phyloP scores from a whole-genome alignment of 2,797 vertebrate species.

The Karalla daura region DNA sequence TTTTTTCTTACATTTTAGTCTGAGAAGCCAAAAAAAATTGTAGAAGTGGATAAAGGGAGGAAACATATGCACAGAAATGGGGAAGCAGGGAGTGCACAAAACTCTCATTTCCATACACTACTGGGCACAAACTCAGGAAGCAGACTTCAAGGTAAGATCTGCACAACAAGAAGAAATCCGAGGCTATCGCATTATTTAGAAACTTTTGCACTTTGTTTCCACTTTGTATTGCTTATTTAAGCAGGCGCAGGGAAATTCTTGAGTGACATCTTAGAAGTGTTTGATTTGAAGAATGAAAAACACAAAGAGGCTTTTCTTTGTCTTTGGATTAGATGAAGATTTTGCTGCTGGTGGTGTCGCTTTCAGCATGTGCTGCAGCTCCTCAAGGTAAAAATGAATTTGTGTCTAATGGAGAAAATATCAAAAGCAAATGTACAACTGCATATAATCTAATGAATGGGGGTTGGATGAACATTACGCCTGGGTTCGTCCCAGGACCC shows the following conservation, averaged over 20 bases:
- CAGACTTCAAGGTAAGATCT: constrained; percentile 45
- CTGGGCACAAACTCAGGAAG: not conserved
- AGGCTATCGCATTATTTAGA: too few species aligned
- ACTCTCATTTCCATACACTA: not conserved
- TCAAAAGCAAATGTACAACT: not conserved
- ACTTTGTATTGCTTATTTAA: not conserved
- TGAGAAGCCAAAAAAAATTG: not conserved
- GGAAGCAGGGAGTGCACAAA: constrained; percentile 23
- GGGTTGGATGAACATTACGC: too few species aligned
- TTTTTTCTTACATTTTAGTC: not conserved
- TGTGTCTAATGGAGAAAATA: not conserved
- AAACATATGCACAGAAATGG: not conserved
- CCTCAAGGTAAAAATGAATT: constrained; percentile 49
- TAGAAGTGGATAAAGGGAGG: constrained; percentile 24
- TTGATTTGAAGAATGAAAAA: not conserved
- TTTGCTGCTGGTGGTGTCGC: constrained; percentile 32
- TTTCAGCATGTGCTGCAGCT: constrained; percentile 42
- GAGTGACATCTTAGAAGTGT: not conserved
- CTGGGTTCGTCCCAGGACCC: too few species aligned
- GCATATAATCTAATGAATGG: too few species aligned
- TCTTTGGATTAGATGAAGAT: constrained; percentile 59
- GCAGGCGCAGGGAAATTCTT: not conserved
- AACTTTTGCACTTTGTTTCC: not conserved
- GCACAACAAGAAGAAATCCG: not conserved
- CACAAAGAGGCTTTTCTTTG: not conserved